A percentile compares a stretch with the other conserved stretches of the same genome.
These are phyloP conservation scores for Lasioglossum baleicum DNA, from an alignment of 1,140 invertebrate species.

Conservation along the genomic window DNA sequence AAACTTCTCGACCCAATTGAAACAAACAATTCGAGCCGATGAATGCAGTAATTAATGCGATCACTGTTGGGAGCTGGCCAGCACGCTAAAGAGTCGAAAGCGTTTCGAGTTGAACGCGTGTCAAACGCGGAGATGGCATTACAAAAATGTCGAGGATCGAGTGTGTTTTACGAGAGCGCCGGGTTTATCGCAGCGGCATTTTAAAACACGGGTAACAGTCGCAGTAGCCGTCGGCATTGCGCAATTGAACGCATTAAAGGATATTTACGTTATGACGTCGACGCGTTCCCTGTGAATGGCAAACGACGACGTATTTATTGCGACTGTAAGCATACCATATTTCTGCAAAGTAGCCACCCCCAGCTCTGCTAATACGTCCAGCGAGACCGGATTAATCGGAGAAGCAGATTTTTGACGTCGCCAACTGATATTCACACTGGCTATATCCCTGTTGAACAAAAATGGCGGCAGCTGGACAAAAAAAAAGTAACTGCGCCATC, in stretches of 20 bases:
- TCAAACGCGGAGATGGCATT: background rate
- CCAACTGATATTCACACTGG: slow-evolving; percentile 33
- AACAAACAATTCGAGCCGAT: no score
- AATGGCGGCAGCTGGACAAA: background rate
- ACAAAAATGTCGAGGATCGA: background rate
- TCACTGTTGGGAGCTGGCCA: no score
- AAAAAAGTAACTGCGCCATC: background rate
- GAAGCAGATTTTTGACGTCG: background rate
- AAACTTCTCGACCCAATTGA: no score
- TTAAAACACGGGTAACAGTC: background rate
- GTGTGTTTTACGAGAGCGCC: background rate
- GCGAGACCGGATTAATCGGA: background rate
- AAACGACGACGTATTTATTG: slow-evolving; percentile 20
- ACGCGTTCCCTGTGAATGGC: slow-evolving; percentile 24
- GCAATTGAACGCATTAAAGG: slow-evolving; percentile 22
- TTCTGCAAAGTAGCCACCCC: background rate
- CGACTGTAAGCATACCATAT: slow-evolving; percentile 22
- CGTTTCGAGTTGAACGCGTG: background rate
- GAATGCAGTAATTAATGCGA: no score
- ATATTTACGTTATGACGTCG: slow-evolving; percentile 48
- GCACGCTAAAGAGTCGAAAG: no score
- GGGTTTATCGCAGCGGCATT: background rate
- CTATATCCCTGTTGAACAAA: background rate
- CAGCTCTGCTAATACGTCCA: slow-evolving; percentile 2
- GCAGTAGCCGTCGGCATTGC: slow-evolving; percentile 2